Percentiles rank a stretch among this genome's conserved stretches.
Evolutionary conservation across 2,113 vertebrate species (phyloP).

Genomic region (Serinus canaria): DNA sequence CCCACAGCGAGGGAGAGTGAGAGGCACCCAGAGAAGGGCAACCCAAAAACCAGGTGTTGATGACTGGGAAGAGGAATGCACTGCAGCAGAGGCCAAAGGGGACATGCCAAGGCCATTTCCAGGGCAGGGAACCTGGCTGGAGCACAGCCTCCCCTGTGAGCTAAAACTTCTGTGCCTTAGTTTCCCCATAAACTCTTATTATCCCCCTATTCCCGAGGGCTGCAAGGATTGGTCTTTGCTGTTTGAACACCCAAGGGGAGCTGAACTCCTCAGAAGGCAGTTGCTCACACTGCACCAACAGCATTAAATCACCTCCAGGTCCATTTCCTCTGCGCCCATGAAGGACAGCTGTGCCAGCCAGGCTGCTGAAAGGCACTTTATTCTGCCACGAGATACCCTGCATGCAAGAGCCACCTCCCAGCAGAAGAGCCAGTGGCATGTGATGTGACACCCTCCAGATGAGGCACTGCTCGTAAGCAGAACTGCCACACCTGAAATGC

Average conservation of each 20-base stretch:
- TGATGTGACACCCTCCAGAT: neutral
- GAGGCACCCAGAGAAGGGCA: neutral
- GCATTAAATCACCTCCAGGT: neutral
- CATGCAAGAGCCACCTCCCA: neutral
- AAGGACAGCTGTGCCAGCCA: neutral
- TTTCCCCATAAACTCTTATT: neutral
- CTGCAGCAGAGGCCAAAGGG: neutral
- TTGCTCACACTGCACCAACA: neutral
- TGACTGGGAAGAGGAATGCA: neutral
- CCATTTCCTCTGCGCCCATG: neutral
- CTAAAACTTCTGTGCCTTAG: neutral
- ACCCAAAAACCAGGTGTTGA: accelerated
- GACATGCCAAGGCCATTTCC: neutral
- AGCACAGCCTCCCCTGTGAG: neutral
- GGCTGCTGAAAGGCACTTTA: neutral
- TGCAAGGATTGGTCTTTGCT: neutral
- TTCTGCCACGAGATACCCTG: neutral
- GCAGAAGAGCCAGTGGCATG: neutral
- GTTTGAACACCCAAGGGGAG: neutral
- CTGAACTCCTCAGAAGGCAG: neutral
- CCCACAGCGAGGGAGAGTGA: neutral
- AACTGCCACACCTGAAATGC: neutral
- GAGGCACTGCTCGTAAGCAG: neutral
- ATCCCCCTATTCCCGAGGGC: neutral
- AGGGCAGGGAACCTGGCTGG: neutral